A percentile compares a stretch with the other conserved stretches of the same genome.
Evolutionary conservation across 1,140 invertebrate genomes (phyloP).

Genomic region (Theocolax elegans): DNA sequence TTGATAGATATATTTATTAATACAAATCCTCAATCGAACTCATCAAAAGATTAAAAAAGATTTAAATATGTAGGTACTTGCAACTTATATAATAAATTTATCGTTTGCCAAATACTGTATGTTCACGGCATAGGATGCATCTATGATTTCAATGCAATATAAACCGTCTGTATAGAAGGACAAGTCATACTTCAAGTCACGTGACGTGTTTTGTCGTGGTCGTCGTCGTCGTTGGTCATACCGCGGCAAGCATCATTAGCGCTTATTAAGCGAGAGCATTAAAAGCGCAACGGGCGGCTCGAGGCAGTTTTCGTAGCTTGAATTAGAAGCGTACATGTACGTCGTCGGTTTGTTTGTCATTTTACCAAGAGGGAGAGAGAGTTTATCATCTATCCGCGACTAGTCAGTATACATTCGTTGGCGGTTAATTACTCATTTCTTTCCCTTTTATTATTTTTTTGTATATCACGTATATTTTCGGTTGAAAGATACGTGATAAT

Average conservation of each 20-base stretch:
- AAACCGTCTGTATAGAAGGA: too few relatives aligned
- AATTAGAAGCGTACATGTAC: not conserved
- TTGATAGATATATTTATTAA: too few relatives aligned
- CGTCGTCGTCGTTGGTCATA: not conserved
- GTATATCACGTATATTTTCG: not conserved
- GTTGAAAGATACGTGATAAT: not conserved
- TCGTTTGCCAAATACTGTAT: too few relatives aligned
- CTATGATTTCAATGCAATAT: too few relatives aligned
- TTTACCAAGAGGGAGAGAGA: not conserved
- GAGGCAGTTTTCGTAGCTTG: not conserved
- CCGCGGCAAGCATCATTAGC: constrained; percentile 4
- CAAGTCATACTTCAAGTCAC: too few relatives aligned
- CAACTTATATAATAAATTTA: too few relatives aligned
- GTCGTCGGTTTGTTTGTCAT: not conserved
- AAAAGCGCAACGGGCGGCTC: not conserved
- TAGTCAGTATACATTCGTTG: not conserved
- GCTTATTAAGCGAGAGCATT: not conserved
- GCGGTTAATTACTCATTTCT: not conserved
- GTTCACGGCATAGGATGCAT: too few relatives aligned
- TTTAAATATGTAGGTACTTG: too few relatives aligned
- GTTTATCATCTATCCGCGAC: not conserved
- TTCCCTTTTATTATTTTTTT: not conserved
- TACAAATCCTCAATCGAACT: too few relatives aligned
- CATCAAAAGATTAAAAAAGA: too few relatives aligned
- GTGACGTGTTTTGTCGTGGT: not conserved